Base-by-base conservation (phyloP, 2,113 vertebrate genomes). In the Corapipo altera region DNA sequence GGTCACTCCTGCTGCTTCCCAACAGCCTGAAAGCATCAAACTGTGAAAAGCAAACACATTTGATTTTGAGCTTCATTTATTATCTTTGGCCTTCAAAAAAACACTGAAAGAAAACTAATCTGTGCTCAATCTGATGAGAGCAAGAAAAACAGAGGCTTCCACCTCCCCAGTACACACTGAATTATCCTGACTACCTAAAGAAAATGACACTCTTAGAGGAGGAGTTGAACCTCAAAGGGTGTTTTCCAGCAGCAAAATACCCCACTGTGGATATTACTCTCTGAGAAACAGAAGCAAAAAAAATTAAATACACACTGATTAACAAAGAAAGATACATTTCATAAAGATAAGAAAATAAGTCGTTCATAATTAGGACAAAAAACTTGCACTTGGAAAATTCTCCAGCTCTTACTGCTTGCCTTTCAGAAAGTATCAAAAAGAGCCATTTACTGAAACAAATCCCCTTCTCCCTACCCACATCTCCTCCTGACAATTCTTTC, bases 121-220 rank as follows among this genome's bases (percentile, higher is more conserved):
- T 1, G 0, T 33, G 28, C 32, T 67, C 43, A 77, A 13, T 26
- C 64, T 64, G 39, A 21, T n/a, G 9, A 64, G 15, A 1, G 0
- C 18, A 73, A 78, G 35, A 58, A 49, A 48, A 72, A 35, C 11
- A 57, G 17, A 66, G 35, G 12, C 9, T 65, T 78, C 44, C 41
- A 57, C 19, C 43, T 48, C 20, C 44, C 30, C 39, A 48, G 35
- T 15, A 65, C 14, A 41, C 8, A 11, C 24, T 20, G 37, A 52
- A 70, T 59, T 70, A 73, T 37, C 55, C 43, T 32, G 82, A 17
- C 15, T 70, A 43, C 55, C n/a, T 75, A 74, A 52, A 88, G 19
- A 82, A 78, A 88, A 57, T 1, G 1, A 71, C 26, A 32, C 21
- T n/a, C 19, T n/a, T 67, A 11, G 21, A 75, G 44, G 12, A 51